Percentiles rank a stretch among this genome's conserved stretches.
phyloP scores from a whole-genome alignment of 2,797 vertebrate species.

The Phaenicophaeus curvirostris region DNA sequence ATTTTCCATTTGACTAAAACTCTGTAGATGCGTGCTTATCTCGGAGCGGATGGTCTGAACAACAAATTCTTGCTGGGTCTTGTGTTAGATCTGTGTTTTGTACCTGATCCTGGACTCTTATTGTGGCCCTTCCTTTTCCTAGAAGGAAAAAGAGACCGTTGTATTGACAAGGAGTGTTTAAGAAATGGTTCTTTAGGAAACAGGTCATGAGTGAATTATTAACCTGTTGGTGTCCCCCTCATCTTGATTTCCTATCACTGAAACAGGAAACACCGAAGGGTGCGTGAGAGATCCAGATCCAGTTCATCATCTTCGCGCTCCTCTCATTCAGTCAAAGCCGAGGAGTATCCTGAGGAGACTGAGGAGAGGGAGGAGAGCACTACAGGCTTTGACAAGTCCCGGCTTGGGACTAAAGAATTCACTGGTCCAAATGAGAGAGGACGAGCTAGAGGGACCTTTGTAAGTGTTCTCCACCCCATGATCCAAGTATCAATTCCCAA shows the following conservation, averaged over 20 bases:
- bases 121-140: not conserved
- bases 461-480: conserved; percentile 75
- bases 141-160: not conserved
- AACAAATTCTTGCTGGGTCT: not conserved
- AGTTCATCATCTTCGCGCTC: conserved; percentile 93
- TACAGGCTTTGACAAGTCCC: conserved; percentile 84
- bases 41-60: not conserved
- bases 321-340: conserved; percentile 83
- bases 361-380: conserved; percentile 84
- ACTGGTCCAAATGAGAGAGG: conserved; percentile 80
- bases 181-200: not conserved
- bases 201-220: not conserved
- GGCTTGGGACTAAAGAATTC: conserved; percentile 83
- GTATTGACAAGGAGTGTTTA: not conserved
- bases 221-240: not conserved
- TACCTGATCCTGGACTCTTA: not conserved
- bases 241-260: not conserved
- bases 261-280: conserved; percentile 88
- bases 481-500: not conserved
- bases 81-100: not conserved
- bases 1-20: not conserved
- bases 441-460: conserved; percentile 86
- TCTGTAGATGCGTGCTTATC: not conserved
- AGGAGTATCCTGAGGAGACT: conserved; percentile 80
- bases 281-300: conserved; percentile 90